Percentiles rank a stretch among this genome's conserved stretches.
Evolutionary conservation across 2,888 invertebrate genomes (phyloP).

Genomic region (Noctua janthe): DNA sequence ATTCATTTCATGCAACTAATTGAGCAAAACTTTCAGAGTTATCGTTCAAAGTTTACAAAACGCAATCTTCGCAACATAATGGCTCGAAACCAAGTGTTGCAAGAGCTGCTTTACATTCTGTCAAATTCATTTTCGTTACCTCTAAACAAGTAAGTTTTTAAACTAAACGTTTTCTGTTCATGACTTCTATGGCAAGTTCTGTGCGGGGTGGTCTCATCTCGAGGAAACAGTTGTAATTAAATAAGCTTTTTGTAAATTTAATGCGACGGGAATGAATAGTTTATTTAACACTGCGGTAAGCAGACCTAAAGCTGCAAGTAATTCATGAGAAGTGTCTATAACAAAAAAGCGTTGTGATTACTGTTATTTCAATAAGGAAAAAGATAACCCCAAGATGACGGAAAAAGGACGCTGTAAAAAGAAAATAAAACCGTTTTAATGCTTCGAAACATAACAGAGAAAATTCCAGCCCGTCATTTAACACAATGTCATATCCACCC

Average conservation of each 20-base stretch:
- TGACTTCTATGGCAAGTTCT: conserved; percentile 13
- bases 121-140: conserved; percentile 15
- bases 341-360: background rate
- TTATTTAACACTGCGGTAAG: background rate
- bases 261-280: background rate
- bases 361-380: conserved; percentile 14
- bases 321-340: background rate
- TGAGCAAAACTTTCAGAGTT: background rate
- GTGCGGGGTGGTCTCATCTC: background rate
- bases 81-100: background rate
- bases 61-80: background rate
- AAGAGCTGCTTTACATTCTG: conserved; percentile 5
- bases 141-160: background rate
- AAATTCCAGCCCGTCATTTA: conserved; percentile 2
- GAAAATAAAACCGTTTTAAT: conserved; percentile 14
- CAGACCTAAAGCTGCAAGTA: background rate
- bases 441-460: background rate
- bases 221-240: conserved; percentile 8
- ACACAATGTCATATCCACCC: conserved; percentile 16
- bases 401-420: background rate
- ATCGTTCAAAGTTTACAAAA: conserved; percentile 5
- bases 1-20: background rate
- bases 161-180: background rate
- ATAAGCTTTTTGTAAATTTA: conserved; percentile 4
- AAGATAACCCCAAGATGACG: conserved; percentile 4